A percentile compares a stretch with the other conserved stretches of the same genome.
Conservation (phyloP, 2,888 invertebrate species). For the Laspeyria flexula region DNA sequence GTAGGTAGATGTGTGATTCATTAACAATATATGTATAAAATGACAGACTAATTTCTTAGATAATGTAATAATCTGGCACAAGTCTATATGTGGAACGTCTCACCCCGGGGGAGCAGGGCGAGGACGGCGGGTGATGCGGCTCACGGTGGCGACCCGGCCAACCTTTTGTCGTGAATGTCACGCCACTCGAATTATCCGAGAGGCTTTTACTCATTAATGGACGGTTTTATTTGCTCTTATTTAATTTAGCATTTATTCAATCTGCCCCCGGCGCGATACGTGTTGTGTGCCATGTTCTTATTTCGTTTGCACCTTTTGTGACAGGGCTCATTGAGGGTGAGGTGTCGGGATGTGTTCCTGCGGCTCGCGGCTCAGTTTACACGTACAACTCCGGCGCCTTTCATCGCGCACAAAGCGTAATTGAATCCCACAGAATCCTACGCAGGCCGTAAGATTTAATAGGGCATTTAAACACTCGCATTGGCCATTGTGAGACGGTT, state of each 20-base stretch:
- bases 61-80: conserved; percentile 59
- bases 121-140: conserved; percentile 25
- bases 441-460: conserved; percentile 84
- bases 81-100: conserved; percentile 48
- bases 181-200: conserved; percentile 73
- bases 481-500: conserved; percentile 83
- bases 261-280: conserved; percentile 78
- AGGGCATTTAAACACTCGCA: conserved; percentile 86
- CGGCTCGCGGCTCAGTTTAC: conserved; percentile 80
- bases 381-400: conserved; percentile 80
- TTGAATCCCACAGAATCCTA: conserved; percentile 86
- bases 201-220: conserved; percentile 79
- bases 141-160: conserved; percentile 46
- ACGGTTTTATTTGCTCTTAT: conserved; percentile 84
- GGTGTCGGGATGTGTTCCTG: conserved; percentile 84
- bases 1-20: no score
- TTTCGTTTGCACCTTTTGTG: conserved; percentile 84
- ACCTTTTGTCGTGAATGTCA: conserved; percentile 72
- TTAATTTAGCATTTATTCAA: conserved; percentile 86
- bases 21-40: conserved; percentile 1
- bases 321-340: conserved; percentile 83
- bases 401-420: conserved; percentile 85
- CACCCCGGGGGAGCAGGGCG: conserved; percentile 51
- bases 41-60: conserved; percentile 57
- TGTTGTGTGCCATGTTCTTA: conserved; percentile 71